Base-by-base conservation (phyloP, 2,797 vertebrate genomes). In the Hylomyscus alleni region DNA sequence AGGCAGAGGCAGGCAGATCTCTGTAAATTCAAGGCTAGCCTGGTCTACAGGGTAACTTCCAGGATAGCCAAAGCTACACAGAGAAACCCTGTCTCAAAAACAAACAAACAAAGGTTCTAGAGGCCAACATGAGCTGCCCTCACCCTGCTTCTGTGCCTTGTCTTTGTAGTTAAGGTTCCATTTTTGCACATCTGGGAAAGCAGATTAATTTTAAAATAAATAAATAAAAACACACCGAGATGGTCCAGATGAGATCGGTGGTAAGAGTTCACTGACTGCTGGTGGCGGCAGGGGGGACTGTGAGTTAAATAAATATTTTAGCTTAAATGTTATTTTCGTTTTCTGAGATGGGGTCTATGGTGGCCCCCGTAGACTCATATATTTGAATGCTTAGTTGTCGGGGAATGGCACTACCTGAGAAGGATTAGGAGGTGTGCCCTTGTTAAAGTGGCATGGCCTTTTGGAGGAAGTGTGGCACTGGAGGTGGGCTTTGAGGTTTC, bases 211-310 rank as follows among this genome's bases (percentile, higher is more conserved):
- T 26, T 12, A 78, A 83, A 44, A 58, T 15, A 20, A 86, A 4
- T 47, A 22, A 44, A 44, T 15, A 78, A 73, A 40, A 11, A 37
- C 31, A 65, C 26, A 65, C 34, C 40, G 11, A 34, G 31, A 40
- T 2, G 0, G 8, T 31, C 3, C 22, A 75, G 34, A 78, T 2
- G 3, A 54, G 40, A 1, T 3, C 14, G 1, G 1, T 20, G 47
- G 44, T 5, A 3, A 26, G 20, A 37, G 9, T 14, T 6, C 31
- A 13, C 17, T 10, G 3, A 20, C 34, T 13, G 17, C 52, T 44
- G 26, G 44, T 6, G 22, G 3, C 69, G 26, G 37, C 10, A 0
- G 20, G 6, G 24, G 24, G 14, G 24, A 47, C 44, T 29, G 13
- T 76, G 44, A 76, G 75, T 6, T 26, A 47, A 76, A 76, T 47